Evolutionary conservation across 2,888 invertebrate genomes (phyloP).

Genomic region (Aphodius granarius): DNA sequence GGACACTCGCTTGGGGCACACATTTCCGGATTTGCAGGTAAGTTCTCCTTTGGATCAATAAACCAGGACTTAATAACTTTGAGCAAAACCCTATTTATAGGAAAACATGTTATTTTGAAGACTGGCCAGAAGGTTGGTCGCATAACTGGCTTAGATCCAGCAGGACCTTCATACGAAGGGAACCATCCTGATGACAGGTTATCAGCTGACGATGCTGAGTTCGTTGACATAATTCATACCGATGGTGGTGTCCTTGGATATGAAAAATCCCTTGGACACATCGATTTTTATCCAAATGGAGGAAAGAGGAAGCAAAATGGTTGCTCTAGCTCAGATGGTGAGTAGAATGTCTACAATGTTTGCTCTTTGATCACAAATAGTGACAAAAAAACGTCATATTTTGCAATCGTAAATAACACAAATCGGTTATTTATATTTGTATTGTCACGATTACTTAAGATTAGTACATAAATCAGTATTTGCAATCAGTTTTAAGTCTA

Average conservation of each 20-base stretch:
- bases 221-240: conserved; percentile 73
- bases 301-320: conserved; percentile 68
- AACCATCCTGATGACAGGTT: conserved; percentile 53
- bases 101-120: conserved; percentile 14
- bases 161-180: conserved; percentile 61
- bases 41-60: no score
- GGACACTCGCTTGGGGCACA: conserved; percentile 49
- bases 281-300: conserved; percentile 72
- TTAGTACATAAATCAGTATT: no score
- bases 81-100: conserved; percentile 7
- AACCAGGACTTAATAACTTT: not conserved
- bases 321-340: conserved; percentile 48
- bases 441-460: no score
- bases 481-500: no score
- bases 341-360: not conserved
- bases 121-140: conserved; percentile 24
- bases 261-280: conserved; percentile 62
- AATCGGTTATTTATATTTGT: no score
- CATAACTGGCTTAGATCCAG: conserved; percentile 59
- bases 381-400: no score
- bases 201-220: conserved; percentile 66
- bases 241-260: conserved; percentile 66
- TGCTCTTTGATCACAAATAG: no score
- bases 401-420: no score
- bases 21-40: conserved; percentile 44